These are phyloP conservation scores for Heliconius eleuchia DNA, from an alignment of 1,140 invertebrate genomes.

Conservation along the genomic window DNA sequence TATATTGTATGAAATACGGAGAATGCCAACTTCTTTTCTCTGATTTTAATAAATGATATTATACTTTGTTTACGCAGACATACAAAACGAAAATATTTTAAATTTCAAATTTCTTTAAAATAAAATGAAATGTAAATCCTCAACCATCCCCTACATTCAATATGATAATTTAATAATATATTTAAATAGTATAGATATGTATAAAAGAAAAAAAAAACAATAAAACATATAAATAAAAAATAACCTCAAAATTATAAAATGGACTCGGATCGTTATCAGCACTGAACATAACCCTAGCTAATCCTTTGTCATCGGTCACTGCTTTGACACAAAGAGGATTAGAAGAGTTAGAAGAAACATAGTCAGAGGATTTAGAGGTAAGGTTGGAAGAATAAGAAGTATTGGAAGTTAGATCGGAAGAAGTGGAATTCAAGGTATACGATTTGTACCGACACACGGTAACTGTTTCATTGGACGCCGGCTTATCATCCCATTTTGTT, in stretches of 20 bases:
- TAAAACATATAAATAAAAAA: neutral
- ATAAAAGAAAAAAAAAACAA: too few relatives aligned
- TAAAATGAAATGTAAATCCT: too few relatives aligned
- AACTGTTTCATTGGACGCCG: constrained; percentile 48
- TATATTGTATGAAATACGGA: too few relatives aligned
- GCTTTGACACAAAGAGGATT: constrained; percentile 45
- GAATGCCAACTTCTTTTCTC: too few relatives aligned
- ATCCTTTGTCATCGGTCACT: constrained; percentile 52
- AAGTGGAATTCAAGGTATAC: neutral
- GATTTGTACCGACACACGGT: constrained; percentile 52
- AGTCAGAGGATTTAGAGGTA: neutral
- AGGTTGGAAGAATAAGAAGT: neutral
- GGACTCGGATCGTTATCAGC: constrained; percentile 46
- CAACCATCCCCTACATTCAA: too few relatives aligned
- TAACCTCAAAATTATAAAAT: constrained; percentile 58
- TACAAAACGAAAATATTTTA: too few relatives aligned
- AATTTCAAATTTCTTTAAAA: too few relatives aligned
- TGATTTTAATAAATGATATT: too few relatives aligned
- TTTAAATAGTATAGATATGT: too few relatives aligned
- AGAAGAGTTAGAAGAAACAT: neutral
- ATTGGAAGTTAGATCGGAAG: neutral
- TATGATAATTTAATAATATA: too few relatives aligned
- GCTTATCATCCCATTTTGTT: constrained; percentile 65
- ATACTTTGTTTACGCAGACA: too few relatives aligned
- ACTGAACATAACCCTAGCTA: constrained; percentile 58